phyloP scores from a whole-genome alignment of 2,113 vertebrate genomes.

The Onychostoma macrolepis region DNA sequence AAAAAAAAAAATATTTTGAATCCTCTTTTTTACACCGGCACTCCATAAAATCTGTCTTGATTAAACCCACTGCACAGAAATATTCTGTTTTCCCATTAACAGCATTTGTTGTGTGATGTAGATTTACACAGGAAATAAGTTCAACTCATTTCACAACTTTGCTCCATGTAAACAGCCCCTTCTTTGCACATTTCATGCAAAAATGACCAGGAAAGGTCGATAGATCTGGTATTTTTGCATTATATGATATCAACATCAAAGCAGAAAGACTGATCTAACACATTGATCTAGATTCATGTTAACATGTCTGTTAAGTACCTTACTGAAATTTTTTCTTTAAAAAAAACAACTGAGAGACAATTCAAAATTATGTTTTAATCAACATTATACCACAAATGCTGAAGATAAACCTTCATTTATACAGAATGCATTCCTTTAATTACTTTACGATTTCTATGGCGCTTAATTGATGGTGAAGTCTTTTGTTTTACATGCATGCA shows the following conservation, averaged over 20 bases:
- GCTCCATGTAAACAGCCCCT: background rate
- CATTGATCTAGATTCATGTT: no score
- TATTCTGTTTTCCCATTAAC: background rate
- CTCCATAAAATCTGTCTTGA: background rate
- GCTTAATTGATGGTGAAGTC: constrained; percentile 32
- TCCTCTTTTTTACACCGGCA: background rate
- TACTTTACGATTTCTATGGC: constrained; percentile 31
- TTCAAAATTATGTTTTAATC: background rate
- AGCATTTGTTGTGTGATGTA: background rate
- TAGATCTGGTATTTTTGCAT: background rate
- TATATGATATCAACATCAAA: background rate
- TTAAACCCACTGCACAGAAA: background rate
- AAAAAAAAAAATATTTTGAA: constrained; percentile 19
- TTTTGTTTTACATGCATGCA: constrained; percentile 2
- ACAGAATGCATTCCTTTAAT: constrained; percentile 13
- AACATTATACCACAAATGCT: background rate
- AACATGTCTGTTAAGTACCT: background rate
- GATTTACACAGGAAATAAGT: background rate
- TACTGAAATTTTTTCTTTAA: background rate
- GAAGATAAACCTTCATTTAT: background rate
- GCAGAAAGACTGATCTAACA: background rate
- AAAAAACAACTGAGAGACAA: background rate
- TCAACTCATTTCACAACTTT: background rate
- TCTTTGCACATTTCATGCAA: background rate
- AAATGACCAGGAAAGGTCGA: background rate